Base-by-base conservation (phyloP, 2,888 invertebrate genomes). In the Sinohyriopsis cumingii region DNA sequence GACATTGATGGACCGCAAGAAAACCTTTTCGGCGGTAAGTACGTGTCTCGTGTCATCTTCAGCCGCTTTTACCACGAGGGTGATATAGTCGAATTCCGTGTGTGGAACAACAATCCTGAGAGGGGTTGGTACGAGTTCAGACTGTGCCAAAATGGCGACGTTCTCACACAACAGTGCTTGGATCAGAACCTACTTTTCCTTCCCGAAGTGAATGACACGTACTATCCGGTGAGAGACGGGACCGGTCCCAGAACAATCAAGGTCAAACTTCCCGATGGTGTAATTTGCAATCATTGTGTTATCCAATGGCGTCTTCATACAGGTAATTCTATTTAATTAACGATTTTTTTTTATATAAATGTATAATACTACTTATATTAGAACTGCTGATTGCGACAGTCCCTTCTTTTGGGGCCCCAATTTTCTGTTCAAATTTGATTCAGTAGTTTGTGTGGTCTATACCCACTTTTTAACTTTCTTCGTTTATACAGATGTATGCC, bases 1-100 rank as follows among this genome's bases (percentile, higher is more conserved):
- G 68, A 72, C 12, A 59, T 65, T 56, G 65, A 53, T 3, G 72
- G 72, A 55, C 61, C 68, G 7, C 67, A 73, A 56, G 70, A 72
- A 12, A 79, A 81, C 57, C 80, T 80, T 63, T 54, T 62, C 24
- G 76, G 75, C n/a, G 80, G 80, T 12, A 74, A 63, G 45, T 81
- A 81, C 61, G 77, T 76, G 25, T 69, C 69, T 25, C 70, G 67
- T 15, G 57, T 60, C 18, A 72, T 77, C 18, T 73, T 68, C 20
- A 75, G 75, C 3, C 69, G 77, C 9, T 75, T 70, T 62, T 77
- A 67, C 57, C 72, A 75, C 24, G 24, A 70, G 12, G 77, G 75
- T 6, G 65, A 73, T 25, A 25, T 62, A 7, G 77, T 70, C 3
- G 72, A 75, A 19, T 59, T 77, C 33, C 71, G 71, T 33, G 57